Evolutionary conservation across 2,888 invertebrate species (phyloP).

Genomic region (Orchestes rusci): DNA sequence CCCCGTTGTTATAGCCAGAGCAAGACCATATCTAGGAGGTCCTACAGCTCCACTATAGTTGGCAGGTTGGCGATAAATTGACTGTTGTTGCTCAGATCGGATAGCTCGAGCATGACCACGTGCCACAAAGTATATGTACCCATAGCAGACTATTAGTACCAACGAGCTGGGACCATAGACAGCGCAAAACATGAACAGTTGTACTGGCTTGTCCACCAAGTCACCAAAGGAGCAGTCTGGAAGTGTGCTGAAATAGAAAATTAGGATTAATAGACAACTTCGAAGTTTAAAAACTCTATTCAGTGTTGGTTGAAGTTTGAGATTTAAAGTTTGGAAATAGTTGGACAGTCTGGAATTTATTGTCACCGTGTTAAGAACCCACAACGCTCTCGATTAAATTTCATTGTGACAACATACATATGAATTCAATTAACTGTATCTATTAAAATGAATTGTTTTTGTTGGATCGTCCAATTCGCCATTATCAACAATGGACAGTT

Average conservation of each 20-base stretch:
- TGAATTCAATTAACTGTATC: no score
- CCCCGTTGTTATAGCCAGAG: slow-evolving; percentile 56
- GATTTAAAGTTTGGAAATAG: no score
- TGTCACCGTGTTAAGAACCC: no score
- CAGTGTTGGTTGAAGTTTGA: no score
- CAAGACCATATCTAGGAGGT: slow-evolving; percentile 53
- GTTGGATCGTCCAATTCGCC: no score
- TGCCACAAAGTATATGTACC: slow-evolving; percentile 57
- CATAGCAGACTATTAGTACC: slow-evolving; percentile 53
- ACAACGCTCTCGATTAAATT: no score
- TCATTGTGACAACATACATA: no score
- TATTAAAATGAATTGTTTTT: no score
- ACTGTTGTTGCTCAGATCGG: slow-evolving; percentile 50
- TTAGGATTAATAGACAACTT: no score
- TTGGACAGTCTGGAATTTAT: no score
- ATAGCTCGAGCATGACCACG: slow-evolving; percentile 57
- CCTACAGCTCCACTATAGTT: slow-evolving; percentile 31
- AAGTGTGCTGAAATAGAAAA: slow-evolving; percentile 31
- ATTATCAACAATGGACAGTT: no score
- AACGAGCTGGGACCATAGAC: slow-evolving; percentile 55
- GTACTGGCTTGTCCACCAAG: slow-evolving; percentile 48
- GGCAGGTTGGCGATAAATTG: slow-evolving; percentile 23
- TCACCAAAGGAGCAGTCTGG: slow-evolving; percentile 47
- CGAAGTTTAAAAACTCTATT: no score
- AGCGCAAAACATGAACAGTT: slow-evolving; percentile 51